A percentile compares a stretch with the other conserved stretches of the same genome.
Conservation (phyloP, 2,113 vertebrate species). For the Tenrec ecaudatus region DNA sequence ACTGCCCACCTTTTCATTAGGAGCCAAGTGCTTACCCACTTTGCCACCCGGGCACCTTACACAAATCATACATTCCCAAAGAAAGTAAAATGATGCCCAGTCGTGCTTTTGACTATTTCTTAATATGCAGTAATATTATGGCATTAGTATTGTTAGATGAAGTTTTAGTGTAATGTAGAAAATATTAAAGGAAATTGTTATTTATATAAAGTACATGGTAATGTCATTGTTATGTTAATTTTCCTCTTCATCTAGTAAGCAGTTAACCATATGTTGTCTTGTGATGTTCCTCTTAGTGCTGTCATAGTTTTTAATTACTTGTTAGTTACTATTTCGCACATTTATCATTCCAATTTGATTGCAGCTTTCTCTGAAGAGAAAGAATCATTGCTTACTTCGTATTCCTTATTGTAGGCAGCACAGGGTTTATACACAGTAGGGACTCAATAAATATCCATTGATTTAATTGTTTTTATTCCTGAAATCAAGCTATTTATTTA, state of each 20-base stretch:
- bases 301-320: slow-evolving; percentile 36
- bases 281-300: slow-evolving; percentile 56
- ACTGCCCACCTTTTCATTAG: too few species aligned
- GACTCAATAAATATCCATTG: slow-evolving; percentile 51
- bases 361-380: not conserved
- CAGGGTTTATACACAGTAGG: slow-evolving; percentile 1
- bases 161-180: slow-evolving; percentile 10
- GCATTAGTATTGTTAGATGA: slow-evolving; percentile 24
- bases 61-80: too few species aligned
- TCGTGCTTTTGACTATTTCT: slow-evolving; percentile 36
- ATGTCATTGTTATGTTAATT: slow-evolving; percentile 34
- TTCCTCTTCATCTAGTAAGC: slow-evolving; percentile 44
- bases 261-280: not conserved
- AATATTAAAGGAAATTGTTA: slow-evolving; percentile 40
- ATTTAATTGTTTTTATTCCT: slow-evolving; percentile 51
- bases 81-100: too few species aligned
- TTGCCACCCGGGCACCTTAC: too few species aligned
- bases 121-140: slow-evolving; percentile 48
- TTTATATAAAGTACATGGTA: slow-evolving; percentile 6
- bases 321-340: not conserved
- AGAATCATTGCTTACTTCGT: slow-evolving; percentile 3
- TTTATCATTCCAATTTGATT: slow-evolving; percentile 49
- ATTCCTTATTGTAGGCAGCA: slow-evolving; percentile 1
- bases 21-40: too few species aligned
- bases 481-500: slow-evolving; percentile 18